Conservation (phyloP, 2,888 invertebrate genomes). For the Ochropleura leucogaster region DNA sequence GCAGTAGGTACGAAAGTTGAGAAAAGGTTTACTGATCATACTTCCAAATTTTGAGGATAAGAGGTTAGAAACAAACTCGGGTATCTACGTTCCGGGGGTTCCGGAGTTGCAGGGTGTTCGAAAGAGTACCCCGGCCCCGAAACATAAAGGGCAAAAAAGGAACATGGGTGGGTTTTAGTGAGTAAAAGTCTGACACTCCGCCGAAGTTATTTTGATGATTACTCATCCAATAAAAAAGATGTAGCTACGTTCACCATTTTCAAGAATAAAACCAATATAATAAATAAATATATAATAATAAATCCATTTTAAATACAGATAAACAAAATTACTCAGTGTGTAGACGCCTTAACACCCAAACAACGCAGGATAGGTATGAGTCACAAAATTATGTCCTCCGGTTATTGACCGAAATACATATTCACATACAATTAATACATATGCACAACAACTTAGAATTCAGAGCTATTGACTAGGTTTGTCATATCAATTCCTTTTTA, state of each 20-base stretch:
- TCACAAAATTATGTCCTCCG: slow-evolving; percentile 37
- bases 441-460: slow-evolving; percentile 10
- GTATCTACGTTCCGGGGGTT: too few species aligned
- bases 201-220: too few species aligned
- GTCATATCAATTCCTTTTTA: neutral
- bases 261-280: neutral
- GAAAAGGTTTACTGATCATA: neutral
- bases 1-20: too few species aligned
- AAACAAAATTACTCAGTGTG: slow-evolving; percentile 1
- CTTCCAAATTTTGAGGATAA: neutral
- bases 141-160: too few species aligned
- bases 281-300: too few species aligned
- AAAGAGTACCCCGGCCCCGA: too few species aligned
- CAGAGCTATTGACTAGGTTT: slow-evolving; percentile 16
- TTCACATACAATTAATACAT: slow-evolving; percentile 48
- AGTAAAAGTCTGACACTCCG: too few species aligned
- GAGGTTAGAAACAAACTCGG: too few species aligned
- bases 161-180: too few species aligned
- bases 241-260: neutral
- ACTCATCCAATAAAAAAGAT: too few species aligned
- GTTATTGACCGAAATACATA: slow-evolving; percentile 60
- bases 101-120: too few species aligned
- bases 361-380: slow-evolving; percentile 31
- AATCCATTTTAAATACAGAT: neutral
- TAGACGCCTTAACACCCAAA: slow-evolving; percentile 35